phyloP scores from a whole-genome alignment of 2,113 vertebrate genomes.

The Nipponia nippon region DNA sequence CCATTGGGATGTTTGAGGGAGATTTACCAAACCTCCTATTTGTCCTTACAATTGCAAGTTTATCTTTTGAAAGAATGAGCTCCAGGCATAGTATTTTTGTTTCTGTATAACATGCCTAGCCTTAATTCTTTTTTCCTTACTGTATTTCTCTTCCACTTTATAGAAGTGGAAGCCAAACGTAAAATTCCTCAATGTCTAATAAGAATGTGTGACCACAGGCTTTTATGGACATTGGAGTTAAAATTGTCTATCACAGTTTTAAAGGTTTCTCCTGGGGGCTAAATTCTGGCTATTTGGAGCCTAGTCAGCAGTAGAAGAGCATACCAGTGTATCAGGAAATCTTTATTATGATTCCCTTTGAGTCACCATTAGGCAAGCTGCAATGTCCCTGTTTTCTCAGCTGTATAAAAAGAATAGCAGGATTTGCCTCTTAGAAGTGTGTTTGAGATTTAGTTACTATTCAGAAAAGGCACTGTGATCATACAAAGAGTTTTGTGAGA shows the following conservation, averaged over 20 bases:
- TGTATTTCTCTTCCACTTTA: not conserved
- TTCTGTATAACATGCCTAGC: not conserved
- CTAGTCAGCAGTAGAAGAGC: not conserved
- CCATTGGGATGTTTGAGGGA: constrained; percentile 14
- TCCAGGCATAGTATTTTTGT: constrained; percentile 25
- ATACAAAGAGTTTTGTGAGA: not conserved
- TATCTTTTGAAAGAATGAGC: constrained; percentile 35
- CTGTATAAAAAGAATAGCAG: not conserved
- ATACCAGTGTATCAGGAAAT: not conserved
- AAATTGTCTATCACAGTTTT: not conserved
- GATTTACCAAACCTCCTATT: constrained; percentile 19
- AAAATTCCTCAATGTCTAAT: not conserved
- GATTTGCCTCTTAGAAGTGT: not conserved
- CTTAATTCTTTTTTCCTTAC: constrained; percentile 23
- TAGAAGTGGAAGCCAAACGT: not conserved
- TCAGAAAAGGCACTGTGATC: not conserved
- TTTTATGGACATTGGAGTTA: not conserved
- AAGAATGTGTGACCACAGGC: not conserved
- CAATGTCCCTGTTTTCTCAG: not conserved
- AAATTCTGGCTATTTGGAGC: not conserved
- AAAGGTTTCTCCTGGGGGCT: not conserved
- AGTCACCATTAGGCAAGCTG: not conserved
- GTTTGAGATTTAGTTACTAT: not conserved
- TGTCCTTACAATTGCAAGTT: constrained; percentile 30
- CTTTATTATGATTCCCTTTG: not conserved